phyloP scores from a whole-genome alignment of 2,888 invertebrate species.

The Andrena minutula region DNA sequence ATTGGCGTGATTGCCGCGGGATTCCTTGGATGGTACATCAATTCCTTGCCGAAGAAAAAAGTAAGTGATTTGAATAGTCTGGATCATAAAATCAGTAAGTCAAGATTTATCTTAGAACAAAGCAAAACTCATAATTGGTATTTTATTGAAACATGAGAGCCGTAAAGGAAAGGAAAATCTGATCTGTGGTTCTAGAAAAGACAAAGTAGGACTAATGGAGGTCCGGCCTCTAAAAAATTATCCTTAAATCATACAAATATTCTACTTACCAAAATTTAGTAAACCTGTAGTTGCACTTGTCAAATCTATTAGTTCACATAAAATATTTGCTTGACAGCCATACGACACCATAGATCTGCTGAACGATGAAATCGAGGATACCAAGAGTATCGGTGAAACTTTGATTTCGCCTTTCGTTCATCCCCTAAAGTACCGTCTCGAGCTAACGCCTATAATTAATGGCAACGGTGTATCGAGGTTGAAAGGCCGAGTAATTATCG shows the following conservation, averaged over 20 bases:
- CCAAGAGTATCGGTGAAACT: conserved; percentile 29
- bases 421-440: conserved; percentile 75
- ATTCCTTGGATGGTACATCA: conserved; percentile 78
- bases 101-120: too few species aligned
- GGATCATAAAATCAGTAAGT: too few species aligned
- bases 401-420: conserved; percentile 70
- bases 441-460: conserved; percentile 71
- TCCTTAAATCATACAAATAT: too few species aligned
- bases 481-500: conserved; percentile 73
- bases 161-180: too few species aligned
- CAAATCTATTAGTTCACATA: not conserved
- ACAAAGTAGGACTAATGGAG: too few species aligned
- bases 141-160: too few species aligned
- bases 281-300: not conserved
- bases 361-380: conserved; percentile 67
- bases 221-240: not conserved
- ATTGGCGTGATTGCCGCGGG: conserved; percentile 76
- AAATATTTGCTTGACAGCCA: conserved; percentile 53
- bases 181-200: too few species aligned
- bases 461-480: conserved; percentile 64
- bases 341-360: conserved; percentile 70
- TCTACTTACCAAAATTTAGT: too few species aligned
- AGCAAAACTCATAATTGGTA: too few species aligned
- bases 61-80: conserved; percentile 38
- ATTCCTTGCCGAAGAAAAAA: conserved; percentile 68